These are phyloP conservation scores for Cairina moschata DNA, from an alignment of 2,113 vertebrate species.

Conservation along the genomic window DNA sequence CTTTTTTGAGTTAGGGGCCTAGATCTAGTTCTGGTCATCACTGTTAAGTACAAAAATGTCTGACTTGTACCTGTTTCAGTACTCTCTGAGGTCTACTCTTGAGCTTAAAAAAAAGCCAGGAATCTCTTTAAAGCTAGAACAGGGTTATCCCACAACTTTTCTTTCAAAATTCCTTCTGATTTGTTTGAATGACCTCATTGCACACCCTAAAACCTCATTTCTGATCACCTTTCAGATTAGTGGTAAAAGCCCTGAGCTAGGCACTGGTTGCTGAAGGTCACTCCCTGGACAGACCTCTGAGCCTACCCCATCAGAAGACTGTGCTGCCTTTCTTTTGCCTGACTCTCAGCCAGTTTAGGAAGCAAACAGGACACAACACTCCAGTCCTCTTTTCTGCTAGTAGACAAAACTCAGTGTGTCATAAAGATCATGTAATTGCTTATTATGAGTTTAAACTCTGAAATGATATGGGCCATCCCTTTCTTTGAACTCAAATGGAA, in stretches of 20 bases:
- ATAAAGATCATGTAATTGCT: neutral
- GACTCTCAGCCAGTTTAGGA: fast-evolving
- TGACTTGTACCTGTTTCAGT: neutral
- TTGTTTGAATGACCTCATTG: neutral
- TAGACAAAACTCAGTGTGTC: neutral
- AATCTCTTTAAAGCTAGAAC: neutral
- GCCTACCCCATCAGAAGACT: fast-evolving
- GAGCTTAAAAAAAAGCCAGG: neutral
- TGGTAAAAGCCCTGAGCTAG: neutral
- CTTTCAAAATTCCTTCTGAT: neutral
- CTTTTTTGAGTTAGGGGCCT: neutral
- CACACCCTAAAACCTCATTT: neutral
- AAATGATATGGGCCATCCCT: fast-evolving
- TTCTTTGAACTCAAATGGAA: neutral
- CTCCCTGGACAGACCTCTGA: neutral
- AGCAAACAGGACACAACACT: neutral
- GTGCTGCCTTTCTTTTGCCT: fast-evolving
- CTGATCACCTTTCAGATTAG: neutral
- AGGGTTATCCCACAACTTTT: neutral
- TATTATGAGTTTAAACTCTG: neutral
- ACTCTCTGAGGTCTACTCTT: neutral
- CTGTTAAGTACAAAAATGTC: neutral
- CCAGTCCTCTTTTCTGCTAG: neutral
- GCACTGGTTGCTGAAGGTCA: neutral
- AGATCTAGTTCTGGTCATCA: neutral